Conservation (phyloP, 2,888 invertebrate species). For the Bugulina stolonifera region DNA sequence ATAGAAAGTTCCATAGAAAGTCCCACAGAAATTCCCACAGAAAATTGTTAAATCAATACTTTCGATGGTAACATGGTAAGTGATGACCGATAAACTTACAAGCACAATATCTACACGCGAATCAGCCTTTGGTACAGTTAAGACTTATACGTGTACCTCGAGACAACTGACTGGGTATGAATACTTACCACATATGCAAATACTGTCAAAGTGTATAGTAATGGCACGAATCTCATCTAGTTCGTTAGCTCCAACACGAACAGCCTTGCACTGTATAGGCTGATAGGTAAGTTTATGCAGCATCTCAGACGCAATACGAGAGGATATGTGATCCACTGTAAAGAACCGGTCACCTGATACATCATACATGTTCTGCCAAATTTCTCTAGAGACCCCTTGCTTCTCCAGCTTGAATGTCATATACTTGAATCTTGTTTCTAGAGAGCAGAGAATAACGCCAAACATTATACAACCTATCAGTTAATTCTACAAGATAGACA, state of each 20-base stretch:
- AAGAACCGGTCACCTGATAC: neutral
- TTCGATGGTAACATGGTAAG: too few relatives aligned
- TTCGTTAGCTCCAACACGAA: constrained; percentile 16
- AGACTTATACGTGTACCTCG: too few relatives aligned
- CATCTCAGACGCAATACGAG: neutral
- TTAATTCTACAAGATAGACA: too few relatives aligned
- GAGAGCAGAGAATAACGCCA: too few relatives aligned
- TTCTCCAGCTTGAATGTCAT: constrained; percentile 8
- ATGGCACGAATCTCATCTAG: constrained; percentile 14
- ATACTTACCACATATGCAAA: constrained; percentile 19
- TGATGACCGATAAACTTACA: too few relatives aligned
- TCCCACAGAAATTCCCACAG: too few relatives aligned
- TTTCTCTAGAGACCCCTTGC: neutral
- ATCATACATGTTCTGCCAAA: neutral
- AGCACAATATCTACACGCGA: too few relatives aligned
- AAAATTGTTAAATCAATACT: too few relatives aligned
- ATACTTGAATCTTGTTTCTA: constrained; percentile 24
- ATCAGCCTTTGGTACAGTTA: too few relatives aligned
- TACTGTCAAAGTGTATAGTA: constrained; percentile 10
- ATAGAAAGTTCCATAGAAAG: too few relatives aligned
- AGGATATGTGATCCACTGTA: neutral
- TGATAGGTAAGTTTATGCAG: constrained; percentile 17
- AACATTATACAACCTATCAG: too few relatives aligned
- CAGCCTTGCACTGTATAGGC: neutral
- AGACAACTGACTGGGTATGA: too few relatives aligned